Evolutionary conservation across 2,797 vertebrate species (phyloP).

Genomic region (Delichon dasypus): DNA sequence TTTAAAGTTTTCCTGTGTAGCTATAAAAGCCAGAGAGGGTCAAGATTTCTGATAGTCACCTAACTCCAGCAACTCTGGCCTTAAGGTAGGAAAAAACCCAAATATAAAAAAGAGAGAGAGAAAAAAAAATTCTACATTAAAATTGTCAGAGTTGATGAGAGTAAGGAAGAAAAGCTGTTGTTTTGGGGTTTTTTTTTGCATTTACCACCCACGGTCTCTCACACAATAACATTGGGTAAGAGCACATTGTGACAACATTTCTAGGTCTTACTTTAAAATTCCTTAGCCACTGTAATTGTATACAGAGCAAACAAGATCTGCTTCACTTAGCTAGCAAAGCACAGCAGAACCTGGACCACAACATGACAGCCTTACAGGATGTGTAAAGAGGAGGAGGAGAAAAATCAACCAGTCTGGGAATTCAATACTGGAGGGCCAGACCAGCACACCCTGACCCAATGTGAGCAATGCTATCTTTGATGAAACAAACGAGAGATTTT

Average conservation of each 20-base stretch:
- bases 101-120: neutral
- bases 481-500: neutral
- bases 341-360: neutral
- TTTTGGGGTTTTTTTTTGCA: neutral
- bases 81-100: neutral
- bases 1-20: neutral
- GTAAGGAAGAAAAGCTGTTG: neutral
- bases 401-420: neutral
- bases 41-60: neutral
- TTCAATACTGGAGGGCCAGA: neutral
- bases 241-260: neutral
- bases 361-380: neutral
- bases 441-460: neutral
- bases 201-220: neutral
- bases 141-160: neutral
- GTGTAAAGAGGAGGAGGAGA: neutral
- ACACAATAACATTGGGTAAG: neutral
- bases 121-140: neutral
- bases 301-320: neutral
- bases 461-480: neutral
- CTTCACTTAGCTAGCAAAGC: neutral
- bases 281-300: neutral
- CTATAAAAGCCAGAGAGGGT: neutral
- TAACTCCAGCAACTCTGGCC: neutral
- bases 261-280: neutral